Base-by-base conservation (phyloP, 2,797 vertebrate genomes). In the Hippocampus kuda region DNA sequence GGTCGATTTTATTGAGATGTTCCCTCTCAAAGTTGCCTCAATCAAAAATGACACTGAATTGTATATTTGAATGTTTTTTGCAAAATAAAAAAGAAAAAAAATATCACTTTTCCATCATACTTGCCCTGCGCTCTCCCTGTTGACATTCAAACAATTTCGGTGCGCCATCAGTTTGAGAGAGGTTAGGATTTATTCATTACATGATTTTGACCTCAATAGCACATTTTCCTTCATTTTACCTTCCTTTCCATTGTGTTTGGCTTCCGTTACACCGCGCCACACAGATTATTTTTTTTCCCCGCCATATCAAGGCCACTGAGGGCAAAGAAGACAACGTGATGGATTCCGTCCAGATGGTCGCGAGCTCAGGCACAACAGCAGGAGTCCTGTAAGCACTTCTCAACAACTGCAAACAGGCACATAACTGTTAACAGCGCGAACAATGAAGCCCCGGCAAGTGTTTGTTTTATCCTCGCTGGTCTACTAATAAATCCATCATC, bases 341-440 rank as follows among this genome's bases (percentile, higher is more conserved):
- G 26, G 65, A 51, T 66, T 48, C 18, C 48, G 20, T 53, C 65
- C 49, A 51, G 65, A 66, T 53, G 65, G 63, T 65, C 34, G 65
- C 48, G 18, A 66, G 65, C 41, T 22, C 3, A 0, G 54, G 12
- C 71, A 63, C 46, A 34, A 51, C 81, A 74, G 79, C 79, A 38
- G 78, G 81, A 77, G 78, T 84, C 77, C 49, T 77, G 73, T 84
- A 77, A 77, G 80, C 83, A 79, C 75, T 67, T 80, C 78, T 65
- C 49, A 72, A 68, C 74, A 68, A 44, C 34, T 53, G 65, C 71
- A 75, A 75, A 77, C 70, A 78, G 16, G 53, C 64, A 24, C 48
- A 48, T 62, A 77, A 70, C 67, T 24, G 67, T 72, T 69, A 70
- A 74, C 46, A 38, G 46, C 41, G 69, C 69, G 38, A 78, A 78